Conservation (phyloP, 2,113 vertebrate species). For the Phocoena sinus region DNA sequence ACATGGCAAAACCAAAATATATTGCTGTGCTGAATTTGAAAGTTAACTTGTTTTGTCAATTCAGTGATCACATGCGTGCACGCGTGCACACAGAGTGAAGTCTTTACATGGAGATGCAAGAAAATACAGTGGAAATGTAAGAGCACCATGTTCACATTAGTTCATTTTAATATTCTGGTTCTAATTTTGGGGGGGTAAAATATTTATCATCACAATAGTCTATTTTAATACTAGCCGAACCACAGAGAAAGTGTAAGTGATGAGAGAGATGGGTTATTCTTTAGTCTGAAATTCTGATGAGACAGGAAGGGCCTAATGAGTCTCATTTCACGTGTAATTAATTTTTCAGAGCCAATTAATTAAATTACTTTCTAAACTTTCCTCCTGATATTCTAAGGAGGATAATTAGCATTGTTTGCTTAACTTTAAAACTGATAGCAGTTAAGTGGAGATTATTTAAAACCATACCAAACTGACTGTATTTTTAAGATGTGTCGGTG, state of each 20-base stretch:
- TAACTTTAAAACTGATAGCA: slow-evolving; percentile 71
- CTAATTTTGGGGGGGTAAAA: slow-evolving; percentile 15
- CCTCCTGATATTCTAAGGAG: slow-evolving; percentile 58
- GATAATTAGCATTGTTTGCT: slow-evolving; percentile 74
- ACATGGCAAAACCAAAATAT: slow-evolving; percentile 21
- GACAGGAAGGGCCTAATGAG: slow-evolving; percentile 62
- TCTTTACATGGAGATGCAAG: slow-evolving; percentile 18
- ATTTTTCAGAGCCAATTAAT: slow-evolving; percentile 76
- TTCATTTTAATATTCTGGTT: slow-evolving; percentile 18
- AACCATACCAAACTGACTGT: slow-evolving; percentile 14
- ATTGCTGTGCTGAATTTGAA: background rate
- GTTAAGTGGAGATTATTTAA: slow-evolving; percentile 62
- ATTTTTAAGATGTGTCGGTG: slow-evolving; percentile 29
- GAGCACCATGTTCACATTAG: background rate
- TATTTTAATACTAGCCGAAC: slow-evolving; percentile 56
- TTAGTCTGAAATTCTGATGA: slow-evolving; percentile 64
- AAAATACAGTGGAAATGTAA: background rate
- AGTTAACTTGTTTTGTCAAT: background rate
- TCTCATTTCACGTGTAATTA: slow-evolving; percentile 66
- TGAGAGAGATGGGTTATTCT: slow-evolving; percentile 52
- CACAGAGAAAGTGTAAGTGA: slow-evolving; percentile 25
- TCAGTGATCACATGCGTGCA: background rate
- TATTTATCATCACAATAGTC: slow-evolving; percentile 34
- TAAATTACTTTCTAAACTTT: slow-evolving; percentile 72
- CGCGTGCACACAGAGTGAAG: background rate